These are phyloP conservation scores for Leptocoma aspasia DNA, from an alignment of 2,113 vertebrate species.

Conservation along the genomic window DNA sequence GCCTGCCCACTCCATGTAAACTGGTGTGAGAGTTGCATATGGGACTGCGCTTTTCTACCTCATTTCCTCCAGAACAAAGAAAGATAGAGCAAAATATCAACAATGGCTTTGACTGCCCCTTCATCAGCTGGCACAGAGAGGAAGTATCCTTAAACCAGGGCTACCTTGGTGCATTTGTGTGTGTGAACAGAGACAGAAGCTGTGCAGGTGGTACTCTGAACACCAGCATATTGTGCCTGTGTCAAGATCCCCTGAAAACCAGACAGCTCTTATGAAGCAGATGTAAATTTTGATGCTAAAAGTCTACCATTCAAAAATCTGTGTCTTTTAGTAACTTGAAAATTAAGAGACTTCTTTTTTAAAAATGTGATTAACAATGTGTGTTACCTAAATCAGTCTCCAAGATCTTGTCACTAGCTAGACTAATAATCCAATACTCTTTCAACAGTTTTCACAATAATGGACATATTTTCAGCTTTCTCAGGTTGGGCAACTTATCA, in stretches of 20 bases:
- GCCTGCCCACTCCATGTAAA: neutral
- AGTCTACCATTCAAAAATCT: neutral
- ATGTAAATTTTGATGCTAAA: neutral
- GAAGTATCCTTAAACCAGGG: neutral
- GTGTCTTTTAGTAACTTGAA: neutral
- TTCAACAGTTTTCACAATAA: slow-evolving; percentile 38
- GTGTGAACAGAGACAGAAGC: neutral
- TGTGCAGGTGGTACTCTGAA: rapidly evolving
- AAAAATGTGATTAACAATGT: neutral
- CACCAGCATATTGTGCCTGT: neutral
- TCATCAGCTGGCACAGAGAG: neutral
- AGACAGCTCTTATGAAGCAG: neutral
- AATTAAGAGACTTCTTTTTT: neutral
- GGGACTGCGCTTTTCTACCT: neutral
- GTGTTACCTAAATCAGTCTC: neutral
- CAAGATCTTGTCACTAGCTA: neutral
- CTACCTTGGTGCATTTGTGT: neutral
- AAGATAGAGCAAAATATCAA: neutral
- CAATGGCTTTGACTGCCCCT: neutral
- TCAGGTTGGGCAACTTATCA: slow-evolving; percentile 50
- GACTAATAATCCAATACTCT: slow-evolving; percentile 2
- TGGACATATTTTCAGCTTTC: slow-evolving; percentile 66
- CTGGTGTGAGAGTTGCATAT: neutral
- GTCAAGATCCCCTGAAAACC: neutral
- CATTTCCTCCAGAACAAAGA: neutral